phyloP scores from a whole-genome alignment of 2,113 vertebrate species.

The Montifringilla adamsi region DNA sequence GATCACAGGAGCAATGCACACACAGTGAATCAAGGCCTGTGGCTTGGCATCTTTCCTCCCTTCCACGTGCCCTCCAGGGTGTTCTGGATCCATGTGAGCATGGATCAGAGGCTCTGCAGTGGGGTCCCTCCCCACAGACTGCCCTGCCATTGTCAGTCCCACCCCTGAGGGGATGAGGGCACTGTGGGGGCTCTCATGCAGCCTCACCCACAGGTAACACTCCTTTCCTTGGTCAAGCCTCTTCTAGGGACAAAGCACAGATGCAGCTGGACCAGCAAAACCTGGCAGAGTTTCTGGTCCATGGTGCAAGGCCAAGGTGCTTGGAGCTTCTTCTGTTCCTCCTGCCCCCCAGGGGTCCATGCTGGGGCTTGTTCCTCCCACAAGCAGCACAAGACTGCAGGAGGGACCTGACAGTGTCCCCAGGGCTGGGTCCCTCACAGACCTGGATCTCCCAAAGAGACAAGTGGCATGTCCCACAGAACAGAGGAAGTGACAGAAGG shows the following conservation, averaged over 20 bases:
- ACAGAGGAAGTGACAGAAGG: rapidly evolving
- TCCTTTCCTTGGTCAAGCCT: not conserved
- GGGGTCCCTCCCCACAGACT: not conserved
- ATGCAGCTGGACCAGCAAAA: not conserved
- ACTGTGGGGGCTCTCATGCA: not conserved
- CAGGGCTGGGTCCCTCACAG: not conserved
- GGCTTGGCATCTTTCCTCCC: not conserved
- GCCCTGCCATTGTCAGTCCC: not conserved
- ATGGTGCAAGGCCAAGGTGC: not conserved
- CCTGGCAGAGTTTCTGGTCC: not conserved
- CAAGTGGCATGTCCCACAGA: rapidly evolving
- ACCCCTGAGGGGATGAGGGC: not conserved
- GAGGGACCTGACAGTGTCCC: not conserved
- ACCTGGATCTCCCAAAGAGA: not conserved
- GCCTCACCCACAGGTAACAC: not conserved
- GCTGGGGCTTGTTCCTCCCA: not conserved
- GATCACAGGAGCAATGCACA: not conserved
- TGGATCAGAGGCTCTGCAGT: not conserved
- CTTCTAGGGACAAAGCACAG: not conserved
- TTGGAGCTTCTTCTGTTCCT: not conserved
- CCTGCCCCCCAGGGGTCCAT: not conserved
- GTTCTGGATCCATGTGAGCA: not conserved
- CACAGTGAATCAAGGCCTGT: not conserved
- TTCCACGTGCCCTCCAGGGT: not conserved
- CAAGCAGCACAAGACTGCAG: not conserved